Percentiles rank a stretch among this genome's conserved stretches.
Evolutionary conservation across 2,888 invertebrate species (phyloP).

Genomic region (Ochlodes sylvanus): DNA sequence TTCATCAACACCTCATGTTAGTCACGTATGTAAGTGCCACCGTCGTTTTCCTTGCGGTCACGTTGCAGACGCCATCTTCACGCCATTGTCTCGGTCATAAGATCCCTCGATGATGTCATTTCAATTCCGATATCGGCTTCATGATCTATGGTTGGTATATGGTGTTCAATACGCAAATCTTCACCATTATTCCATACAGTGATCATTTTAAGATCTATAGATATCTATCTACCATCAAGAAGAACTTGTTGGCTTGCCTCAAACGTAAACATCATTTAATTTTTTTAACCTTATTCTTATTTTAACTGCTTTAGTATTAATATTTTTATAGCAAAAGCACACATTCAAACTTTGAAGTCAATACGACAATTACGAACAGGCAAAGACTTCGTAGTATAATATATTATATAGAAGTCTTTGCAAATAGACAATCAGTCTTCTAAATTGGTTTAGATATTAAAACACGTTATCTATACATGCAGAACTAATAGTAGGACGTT

Average conservation of each 20-base stretch:
- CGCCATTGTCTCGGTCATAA: conserved; percentile 35
- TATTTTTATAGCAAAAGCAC: not conserved
- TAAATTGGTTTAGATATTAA: not conserved
- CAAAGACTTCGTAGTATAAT: too few relatives aligned
- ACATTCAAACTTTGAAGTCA: not conserved
- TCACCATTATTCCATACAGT: not conserved
- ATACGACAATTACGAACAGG: not conserved
- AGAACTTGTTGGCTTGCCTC: too few relatives aligned
- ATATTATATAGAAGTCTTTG: too few relatives aligned
- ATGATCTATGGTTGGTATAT: conserved; percentile 1
- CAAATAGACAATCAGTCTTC: not conserved
- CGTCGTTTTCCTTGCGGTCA: conserved; percentile 39
- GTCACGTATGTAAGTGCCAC: conserved; percentile 41
- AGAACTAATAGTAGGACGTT: not conserved
- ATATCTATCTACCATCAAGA: too few relatives aligned
- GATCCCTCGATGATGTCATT: conserved; percentile 37
- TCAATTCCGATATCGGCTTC: conserved; percentile 28
- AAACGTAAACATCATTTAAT: too few relatives aligned
- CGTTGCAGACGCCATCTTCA: conserved; percentile 41
- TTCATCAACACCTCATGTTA: conserved; percentile 10
- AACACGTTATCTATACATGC: not conserved
- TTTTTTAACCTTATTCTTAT: not conserved
- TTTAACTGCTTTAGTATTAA: not conserved
- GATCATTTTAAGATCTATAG: too few relatives aligned
- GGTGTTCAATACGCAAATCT: conserved; percentile 14